Evolutionary conservation across 2,113 vertebrate genomes (phyloP), one percentile per base, ranked within the genome.

Genomic region (Gadus macrocephalus): DNA sequence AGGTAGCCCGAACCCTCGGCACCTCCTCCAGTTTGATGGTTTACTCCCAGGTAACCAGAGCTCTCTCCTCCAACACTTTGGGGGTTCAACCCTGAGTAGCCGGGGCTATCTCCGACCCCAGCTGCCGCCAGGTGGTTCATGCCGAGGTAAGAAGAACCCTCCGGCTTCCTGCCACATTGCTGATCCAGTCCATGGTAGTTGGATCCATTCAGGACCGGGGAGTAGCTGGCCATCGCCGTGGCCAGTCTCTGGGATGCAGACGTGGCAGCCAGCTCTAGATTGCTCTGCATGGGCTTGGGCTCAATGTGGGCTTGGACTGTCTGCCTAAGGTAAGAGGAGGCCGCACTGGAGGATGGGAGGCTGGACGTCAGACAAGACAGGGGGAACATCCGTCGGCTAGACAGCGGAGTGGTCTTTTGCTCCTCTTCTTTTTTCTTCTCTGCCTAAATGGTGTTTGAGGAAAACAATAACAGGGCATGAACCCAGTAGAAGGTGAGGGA

Each of bases 341-440:
- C 91, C 31, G 92, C 86, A 73, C 91, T 91, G 49, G 86, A 83
- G 27, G 91, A 91, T 68, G 92, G 78, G 62, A 92, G 88, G 12
- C 90, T 83, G 62, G 94, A 92, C 63, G 95, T 95, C n/a, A 94
- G 89, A 74, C 91, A 92, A 68, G 91, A 92, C 62, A 91, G 76
- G 17, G 91, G 91, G 71, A 96, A 94, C 90, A 98, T 93, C 81
- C 94, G 93, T 80, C 95, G 93, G 62, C 93, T 94, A 84, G 95
- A 92, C 17, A 98, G 89, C 0, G 96, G 95, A 0, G 93, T 95
- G 4, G 92, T 90, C 85, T 93, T 95, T 88, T 87, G 94, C 84
- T 95, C 94, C 68, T 96, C 95, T 0, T 94, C 95, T 81, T 94
- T 94, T 74, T 94, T 87, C 86, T 96, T 96, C 87, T 98, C 95